Conservation (phyloP, 2,888 invertebrate species). For the Eremobia ochroleuca region DNA sequence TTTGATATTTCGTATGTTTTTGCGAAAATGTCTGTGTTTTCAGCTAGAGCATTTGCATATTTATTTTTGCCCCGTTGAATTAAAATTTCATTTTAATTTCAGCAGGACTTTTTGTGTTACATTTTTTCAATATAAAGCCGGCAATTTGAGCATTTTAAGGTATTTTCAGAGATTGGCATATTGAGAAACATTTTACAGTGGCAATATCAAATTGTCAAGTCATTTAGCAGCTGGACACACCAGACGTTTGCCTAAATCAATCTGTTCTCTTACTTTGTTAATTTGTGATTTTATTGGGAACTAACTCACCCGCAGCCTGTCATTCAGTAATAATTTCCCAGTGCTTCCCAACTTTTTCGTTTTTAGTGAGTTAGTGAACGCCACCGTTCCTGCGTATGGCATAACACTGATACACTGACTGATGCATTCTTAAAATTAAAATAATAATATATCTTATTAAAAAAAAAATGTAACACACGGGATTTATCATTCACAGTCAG, state of each 20-base stretch:
- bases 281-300: background rate
- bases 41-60: background rate
- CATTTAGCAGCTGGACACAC: conserved; percentile 6
- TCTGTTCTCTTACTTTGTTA: background rate
- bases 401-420: too few species aligned
- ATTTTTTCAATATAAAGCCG: background rate
- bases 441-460: too few species aligned
- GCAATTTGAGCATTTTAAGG: background rate
- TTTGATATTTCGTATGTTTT: background rate
- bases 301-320: background rate
- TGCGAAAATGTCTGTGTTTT: background rate
- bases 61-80: background rate
- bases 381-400: too few species aligned
- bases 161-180: background rate
- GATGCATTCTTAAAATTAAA: too few species aligned
- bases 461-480: too few species aligned
- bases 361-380: too few species aligned
- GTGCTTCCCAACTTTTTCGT: too few species aligned
- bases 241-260: background rate
- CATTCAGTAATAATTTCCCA: background rate
- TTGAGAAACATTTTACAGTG: background rate
- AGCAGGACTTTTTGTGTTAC: background rate
- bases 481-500: too few species aligned
- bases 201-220: conserved; percentile 7
- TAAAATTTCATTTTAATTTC: background rate